Percentiles rank a stretch among this genome's conserved stretches.
Conservation (phyloP, 2,888 invertebrate genomes). For the Scaptomyza caliginosa region DNA sequence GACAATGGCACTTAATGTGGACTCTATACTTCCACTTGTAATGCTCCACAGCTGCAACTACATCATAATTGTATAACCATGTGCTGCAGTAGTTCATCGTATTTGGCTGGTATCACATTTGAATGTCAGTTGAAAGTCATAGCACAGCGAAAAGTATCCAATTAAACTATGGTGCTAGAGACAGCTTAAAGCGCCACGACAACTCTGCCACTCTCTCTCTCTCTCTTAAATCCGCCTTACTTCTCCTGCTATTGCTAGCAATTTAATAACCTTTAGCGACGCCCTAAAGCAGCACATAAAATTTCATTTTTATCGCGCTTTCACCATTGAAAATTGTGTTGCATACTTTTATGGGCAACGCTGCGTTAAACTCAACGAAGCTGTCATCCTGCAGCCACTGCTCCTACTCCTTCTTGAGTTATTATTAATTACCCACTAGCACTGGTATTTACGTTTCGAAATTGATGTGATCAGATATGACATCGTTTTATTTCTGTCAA, state of each 20-base stretch:
- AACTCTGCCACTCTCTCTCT: background rate
- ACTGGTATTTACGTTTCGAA: slow-evolving; percentile 37
- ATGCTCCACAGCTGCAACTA: slow-evolving; percentile 7
- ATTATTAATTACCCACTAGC: slow-evolving; percentile 49
- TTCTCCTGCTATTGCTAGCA: background rate
- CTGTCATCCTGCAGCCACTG: background rate
- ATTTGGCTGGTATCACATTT: slow-evolving; percentile 31
- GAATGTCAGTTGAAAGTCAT: slow-evolving; percentile 74
- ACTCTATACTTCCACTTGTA: slow-evolving; percentile 8
- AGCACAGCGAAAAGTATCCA: slow-evolving; percentile 42
- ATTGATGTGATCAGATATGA: slow-evolving; percentile 28
- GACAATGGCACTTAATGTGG: slow-evolving; percentile 75
- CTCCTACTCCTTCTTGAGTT: slow-evolving; percentile 7
- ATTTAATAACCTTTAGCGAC: slow-evolving; percentile 59
- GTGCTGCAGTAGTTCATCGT: slow-evolving; percentile 32
- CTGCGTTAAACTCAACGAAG: slow-evolving; percentile 12
- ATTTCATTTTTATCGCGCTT: slow-evolving; percentile 65
- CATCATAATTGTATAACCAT: slow-evolving; percentile 56
- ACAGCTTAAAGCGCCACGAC: slow-evolving; percentile 42
- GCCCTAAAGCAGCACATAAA: slow-evolving; percentile 62
- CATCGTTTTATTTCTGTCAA: slow-evolving; percentile 18
- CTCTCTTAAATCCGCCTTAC: background rate
- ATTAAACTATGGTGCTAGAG: slow-evolving; percentile 50
- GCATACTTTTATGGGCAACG: slow-evolving; percentile 47
- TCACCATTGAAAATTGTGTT: slow-evolving; percentile 57